These are phyloP conservation scores for Etheostoma spectabile DNA, from an alignment of 2,113 vertebrate species.

Conservation along the genomic window DNA sequence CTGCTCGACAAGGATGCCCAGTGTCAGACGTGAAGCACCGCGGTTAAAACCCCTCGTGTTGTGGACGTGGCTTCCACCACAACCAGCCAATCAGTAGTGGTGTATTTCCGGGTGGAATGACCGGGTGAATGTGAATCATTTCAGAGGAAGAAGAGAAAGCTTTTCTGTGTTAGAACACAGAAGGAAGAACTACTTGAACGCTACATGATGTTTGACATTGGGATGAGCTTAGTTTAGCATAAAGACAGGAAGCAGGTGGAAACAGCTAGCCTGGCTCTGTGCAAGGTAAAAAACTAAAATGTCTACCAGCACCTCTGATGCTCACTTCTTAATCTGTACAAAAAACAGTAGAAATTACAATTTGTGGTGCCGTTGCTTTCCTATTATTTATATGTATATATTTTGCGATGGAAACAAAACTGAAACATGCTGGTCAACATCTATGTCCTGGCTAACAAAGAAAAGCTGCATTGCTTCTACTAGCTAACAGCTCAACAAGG, in stretches of 20 bases:
- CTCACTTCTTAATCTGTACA: too few species aligned
- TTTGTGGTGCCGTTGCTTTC: too few species aligned
- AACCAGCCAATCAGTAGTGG: not conserved
- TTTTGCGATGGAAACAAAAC: too few species aligned
- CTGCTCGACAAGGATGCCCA: not conserved
- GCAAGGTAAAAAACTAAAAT: too few species aligned
- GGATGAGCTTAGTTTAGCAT: not conserved
- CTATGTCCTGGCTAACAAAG: not conserved
- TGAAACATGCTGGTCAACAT: too few species aligned
- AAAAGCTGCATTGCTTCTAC: not conserved
- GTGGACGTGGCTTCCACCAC: slow-evolving; percentile 19
- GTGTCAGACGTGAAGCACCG: slow-evolving; percentile 60
- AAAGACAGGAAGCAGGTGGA: not conserved
- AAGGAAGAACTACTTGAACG: not conserved
- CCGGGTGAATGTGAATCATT: slow-evolving; percentile 25
- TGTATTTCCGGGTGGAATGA: slow-evolving; percentile 27
- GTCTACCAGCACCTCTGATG: too few species aligned
- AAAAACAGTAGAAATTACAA: too few species aligned
- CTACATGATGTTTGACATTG: not conserved
- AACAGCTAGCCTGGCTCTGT: too few species aligned
- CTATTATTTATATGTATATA: too few species aligned
- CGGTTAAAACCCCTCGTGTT: slow-evolving; percentile 5
- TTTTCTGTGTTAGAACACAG: not conserved
- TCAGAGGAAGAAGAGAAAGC: not conserved
- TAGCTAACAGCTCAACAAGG: not conserved